Conservation (phyloP, 2,113 vertebrate genomes). For the Tauraco erythrolophus region DNA sequence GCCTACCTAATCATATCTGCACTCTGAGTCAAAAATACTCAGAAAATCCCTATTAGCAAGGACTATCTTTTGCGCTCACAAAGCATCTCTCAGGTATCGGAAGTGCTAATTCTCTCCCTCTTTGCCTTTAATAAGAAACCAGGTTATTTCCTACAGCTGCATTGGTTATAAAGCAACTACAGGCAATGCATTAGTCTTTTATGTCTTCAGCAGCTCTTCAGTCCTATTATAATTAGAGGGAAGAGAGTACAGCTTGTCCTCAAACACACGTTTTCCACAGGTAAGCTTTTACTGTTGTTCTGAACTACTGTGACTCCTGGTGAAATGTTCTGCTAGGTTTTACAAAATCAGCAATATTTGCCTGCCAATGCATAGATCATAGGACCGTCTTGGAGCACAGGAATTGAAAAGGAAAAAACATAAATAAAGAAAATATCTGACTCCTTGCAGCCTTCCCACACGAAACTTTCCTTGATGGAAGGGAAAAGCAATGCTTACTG, state of each 20-base stretch:
- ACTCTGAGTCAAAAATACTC: background rate
- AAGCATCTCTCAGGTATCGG: background rate
- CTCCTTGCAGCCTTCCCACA: background rate
- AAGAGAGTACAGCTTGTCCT: background rate
- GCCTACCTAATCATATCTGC: background rate
- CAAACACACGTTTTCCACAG: background rate
- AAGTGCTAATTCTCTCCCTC: background rate
- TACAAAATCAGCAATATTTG: background rate
- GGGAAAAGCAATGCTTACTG: background rate
- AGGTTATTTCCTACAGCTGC: background rate
- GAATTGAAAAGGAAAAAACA: background rate
- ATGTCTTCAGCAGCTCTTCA: background rate
- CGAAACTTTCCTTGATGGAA: background rate
- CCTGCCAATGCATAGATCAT: background rate
- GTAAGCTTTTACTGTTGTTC: background rate
- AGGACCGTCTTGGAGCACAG: background rate
- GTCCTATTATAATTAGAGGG: background rate
- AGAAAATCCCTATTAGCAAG: background rate
- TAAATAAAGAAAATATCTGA: background rate
- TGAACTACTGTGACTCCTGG: background rate
- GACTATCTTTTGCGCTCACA: background rate
- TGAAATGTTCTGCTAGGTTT: background rate
- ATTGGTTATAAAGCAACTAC: background rate
- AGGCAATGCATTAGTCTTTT: background rate
- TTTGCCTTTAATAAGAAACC: background rate